Evolutionary conservation across 2,888 invertebrate genomes (phyloP).

Genomic region (Athetis lepigone): DNA sequence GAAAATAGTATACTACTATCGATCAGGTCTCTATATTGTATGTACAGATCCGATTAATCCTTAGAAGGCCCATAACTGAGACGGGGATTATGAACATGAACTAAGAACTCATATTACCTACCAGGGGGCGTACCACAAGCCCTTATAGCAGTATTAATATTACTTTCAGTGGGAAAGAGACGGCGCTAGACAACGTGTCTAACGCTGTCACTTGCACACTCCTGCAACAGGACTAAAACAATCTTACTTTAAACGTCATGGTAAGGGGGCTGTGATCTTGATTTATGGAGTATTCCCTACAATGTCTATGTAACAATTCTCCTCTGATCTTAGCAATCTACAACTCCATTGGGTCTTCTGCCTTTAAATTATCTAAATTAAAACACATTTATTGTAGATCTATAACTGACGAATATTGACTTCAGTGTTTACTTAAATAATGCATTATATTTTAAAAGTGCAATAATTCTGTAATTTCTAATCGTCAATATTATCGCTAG

Average conservation of each 20-base stretch:
- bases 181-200: too few relatives aligned
- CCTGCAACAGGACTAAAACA: too few relatives aligned
- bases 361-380: conserved; percentile 42
- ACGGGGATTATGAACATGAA: too few relatives aligned
- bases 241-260: too few relatives aligned
- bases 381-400: conserved; percentile 37
- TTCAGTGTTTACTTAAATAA: conserved; percentile 65
- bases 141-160: too few relatives aligned
- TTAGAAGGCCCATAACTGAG: conserved; percentile 6
- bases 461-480: conserved; percentile 41
- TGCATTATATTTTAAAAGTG: conserved; percentile 55
- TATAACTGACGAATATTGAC: conserved; percentile 44
- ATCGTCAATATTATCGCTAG: conserved; percentile 35
- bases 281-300: neutral
- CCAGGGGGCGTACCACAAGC: too few relatives aligned
- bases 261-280: too few relatives aligned
- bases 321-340: neutral
- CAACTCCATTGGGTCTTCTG: neutral
- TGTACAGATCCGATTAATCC: conserved; percentile 1
- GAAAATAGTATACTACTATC: neutral
- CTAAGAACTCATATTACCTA: too few relatives aligned
- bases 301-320: neutral
- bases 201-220: too few relatives aligned
- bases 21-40: neutral
- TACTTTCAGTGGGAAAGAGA: too few relatives aligned